Evolutionary conservation across 2,888 invertebrate genomes (phyloP).

Genomic region (Carterocephalus palaemon): DNA sequence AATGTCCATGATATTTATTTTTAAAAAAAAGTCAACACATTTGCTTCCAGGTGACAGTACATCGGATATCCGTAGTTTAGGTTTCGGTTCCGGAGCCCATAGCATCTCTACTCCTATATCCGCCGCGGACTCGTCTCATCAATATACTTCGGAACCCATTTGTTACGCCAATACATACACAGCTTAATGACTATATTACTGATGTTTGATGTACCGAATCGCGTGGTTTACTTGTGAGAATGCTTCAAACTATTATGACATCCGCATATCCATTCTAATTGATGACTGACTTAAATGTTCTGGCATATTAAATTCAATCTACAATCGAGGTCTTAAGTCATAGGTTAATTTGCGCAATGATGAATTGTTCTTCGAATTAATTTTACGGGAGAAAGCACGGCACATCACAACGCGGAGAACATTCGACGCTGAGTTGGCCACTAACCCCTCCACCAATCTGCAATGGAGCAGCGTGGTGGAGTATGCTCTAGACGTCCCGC

Average conservation of each 20-base stretch:
- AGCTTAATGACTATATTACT: constrained; percentile 50
- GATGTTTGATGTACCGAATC: constrained; percentile 35
- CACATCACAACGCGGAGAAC: not conserved
- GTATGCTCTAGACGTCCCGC: no score
- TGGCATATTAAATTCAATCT: constrained; percentile 15
- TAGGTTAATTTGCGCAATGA: constrained; percentile 14
- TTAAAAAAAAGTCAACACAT: no score
- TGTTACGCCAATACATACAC: constrained; percentile 43
- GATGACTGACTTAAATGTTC: constrained; percentile 17
- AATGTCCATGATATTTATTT: no score
- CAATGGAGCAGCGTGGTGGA: no score
- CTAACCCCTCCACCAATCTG: no score
- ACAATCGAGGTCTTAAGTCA: constrained; percentile 11
- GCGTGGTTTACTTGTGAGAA: constrained; percentile 41
- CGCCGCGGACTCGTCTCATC: constrained; percentile 46
- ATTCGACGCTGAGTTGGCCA: no score
- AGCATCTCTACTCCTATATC: no score
- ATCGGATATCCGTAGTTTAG: no score
- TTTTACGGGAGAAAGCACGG: not conserved
- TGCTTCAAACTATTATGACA: constrained; percentile 26
- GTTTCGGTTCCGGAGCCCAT: no score
- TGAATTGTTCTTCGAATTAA: constrained; percentile 1
- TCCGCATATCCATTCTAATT: constrained; percentile 21
- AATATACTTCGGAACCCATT: constrained; percentile 50
- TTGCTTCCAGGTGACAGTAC: no score